A percentile compares a stretch with the other conserved stretches of the same genome.
phyloP scores from a whole-genome alignment of 2,888 invertebrate genomes.

The Junonia oenone region DNA sequence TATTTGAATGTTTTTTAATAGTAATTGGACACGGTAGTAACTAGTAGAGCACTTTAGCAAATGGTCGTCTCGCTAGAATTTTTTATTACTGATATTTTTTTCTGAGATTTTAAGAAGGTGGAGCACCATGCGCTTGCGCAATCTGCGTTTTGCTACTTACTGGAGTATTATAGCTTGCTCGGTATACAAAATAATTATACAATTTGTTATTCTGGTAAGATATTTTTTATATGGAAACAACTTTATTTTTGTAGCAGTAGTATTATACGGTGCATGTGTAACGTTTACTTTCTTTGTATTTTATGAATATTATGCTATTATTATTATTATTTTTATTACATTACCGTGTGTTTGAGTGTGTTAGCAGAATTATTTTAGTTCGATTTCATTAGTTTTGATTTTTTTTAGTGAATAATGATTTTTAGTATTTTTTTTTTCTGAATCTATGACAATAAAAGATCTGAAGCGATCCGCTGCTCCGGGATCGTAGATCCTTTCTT shows the following conservation, averaged over 20 bases:
- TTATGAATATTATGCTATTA: slow-evolving; percentile 71
- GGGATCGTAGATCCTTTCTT: slow-evolving; percentile 47
- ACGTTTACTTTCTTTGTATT: slow-evolving; percentile 60
- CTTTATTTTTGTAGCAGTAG: slow-evolving; percentile 74
- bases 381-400: slow-evolving; percentile 68
- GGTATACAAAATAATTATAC: slow-evolving; percentile 70
- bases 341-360: slow-evolving; percentile 77
- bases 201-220: slow-evolving; percentile 77
- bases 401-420: slow-evolving; percentile 71
- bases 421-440: slow-evolving; percentile 73
- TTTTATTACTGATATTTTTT: slow-evolving; percentile 49
- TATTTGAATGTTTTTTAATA: slow-evolving; percentile 50
- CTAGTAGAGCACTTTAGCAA: slow-evolving; percentile 70
- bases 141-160: slow-evolving; percentile 51
- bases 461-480: slow-evolving; percentile 62
- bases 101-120: slow-evolving; percentile 63
- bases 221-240: slow-evolving; percentile 72
- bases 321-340: slow-evolving; percentile 61
- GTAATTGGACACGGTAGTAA: slow-evolving; percentile 71
- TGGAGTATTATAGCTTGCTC: slow-evolving; percentile 71
- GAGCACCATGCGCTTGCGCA: slow-evolving; percentile 39
- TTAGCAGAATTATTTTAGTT: slow-evolving; percentile 78
- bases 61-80: slow-evolving; percentile 72
- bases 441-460: slow-evolving; percentile 82
- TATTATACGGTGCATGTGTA: slow-evolving; percentile 77